Base-by-base conservation (phyloP, 2,113 vertebrate genomes). In the Hippocampus guttulatus region DNA sequence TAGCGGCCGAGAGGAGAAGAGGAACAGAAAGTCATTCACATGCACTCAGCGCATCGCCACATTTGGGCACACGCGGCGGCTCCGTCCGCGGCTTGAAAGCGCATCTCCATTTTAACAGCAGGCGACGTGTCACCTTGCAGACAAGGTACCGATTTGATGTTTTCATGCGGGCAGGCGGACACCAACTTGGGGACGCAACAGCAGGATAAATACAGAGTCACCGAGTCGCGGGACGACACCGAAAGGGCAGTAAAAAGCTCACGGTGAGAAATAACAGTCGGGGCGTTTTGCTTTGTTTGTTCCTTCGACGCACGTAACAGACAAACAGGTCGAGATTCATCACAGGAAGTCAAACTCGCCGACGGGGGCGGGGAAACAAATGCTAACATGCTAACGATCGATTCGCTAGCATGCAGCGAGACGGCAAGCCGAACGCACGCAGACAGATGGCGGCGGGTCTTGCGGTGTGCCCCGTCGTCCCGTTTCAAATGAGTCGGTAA, bases 51-150 rank as follows among this genome's bases (percentile, higher is more conserved):
- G 70, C 70, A 68, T 68, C 67, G 60, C 2, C 54, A 52, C 61
- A 61, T 66, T 33, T 67, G 43, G 67, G 41, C 58, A 67, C 69
- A 79, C 68, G 77, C 70, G 81, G 55, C 33, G 20, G 7, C 49
- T 76, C 77, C 74, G 67, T 77, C 77, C 64, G 75, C 61, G 51
- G 54, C 16, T 33, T 61, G 41, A 33, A 47, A 11, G 43, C 12
- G 21, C 51, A 43, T 68, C 51, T 57, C 23, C 43, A 64, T 67
- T n/a, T 58, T 20, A 49, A 43, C 51, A 47, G 58, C 67, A 70
- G 58, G 70, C 30, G 38, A 74, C 54, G 2, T 23, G 18, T 64
- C 69, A 45, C 3, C 63, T 63, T 66, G 10, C 25, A 68, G n/a
- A 23, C 51, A 47, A 47, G 7, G 25, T 49, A 20, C 25, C 18